A percentile compares a stretch with the other conserved stretches of the same genome.
Conservation (phyloP, 1,140 invertebrate species). For the Neocloeon triangulifer region DNA sequence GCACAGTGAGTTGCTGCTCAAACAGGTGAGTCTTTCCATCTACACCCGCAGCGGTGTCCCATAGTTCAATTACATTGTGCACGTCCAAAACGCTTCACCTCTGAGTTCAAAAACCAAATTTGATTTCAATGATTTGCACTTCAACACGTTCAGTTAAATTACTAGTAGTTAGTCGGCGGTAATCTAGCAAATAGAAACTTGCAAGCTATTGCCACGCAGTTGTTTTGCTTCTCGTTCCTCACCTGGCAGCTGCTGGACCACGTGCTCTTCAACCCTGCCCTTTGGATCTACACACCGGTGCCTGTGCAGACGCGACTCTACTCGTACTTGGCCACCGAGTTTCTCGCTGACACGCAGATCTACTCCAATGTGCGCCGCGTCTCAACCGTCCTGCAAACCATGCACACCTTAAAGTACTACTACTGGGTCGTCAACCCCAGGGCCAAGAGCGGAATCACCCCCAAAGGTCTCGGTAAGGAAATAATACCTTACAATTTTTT, state of each 20-base stretch:
- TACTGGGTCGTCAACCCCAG: slow-evolving; percentile 96
- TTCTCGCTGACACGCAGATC: slow-evolving; percentile 90
- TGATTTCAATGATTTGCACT: no score
- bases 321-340: slow-evolving; percentile 92
- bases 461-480: slow-evolving; percentile 72
- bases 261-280: slow-evolving; percentile 92
- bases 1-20: slow-evolving; percentile 82
- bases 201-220: slow-evolving; percentile 27
- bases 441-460: slow-evolving; percentile 80
- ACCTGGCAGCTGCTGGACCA: slow-evolving; percentile 92
- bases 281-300: slow-evolving; percentile 95
- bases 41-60: background rate
- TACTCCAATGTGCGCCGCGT: slow-evolving; percentile 92
- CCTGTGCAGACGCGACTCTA: slow-evolving; percentile 91
- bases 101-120: no score
- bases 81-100: no score
- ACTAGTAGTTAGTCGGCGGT: no score
- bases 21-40: slow-evolving; percentile 46
- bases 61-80: no score
- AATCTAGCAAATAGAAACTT: no score
- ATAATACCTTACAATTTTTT: no score
- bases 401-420: slow-evolving; percentile 96
- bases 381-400: slow-evolving; percentile 91
- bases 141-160: no score
- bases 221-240: slow-evolving; percentile 52